Base-by-base conservation (phyloP, 2,113 vertebrate species). In the Sylvia atricapilla region DNA sequence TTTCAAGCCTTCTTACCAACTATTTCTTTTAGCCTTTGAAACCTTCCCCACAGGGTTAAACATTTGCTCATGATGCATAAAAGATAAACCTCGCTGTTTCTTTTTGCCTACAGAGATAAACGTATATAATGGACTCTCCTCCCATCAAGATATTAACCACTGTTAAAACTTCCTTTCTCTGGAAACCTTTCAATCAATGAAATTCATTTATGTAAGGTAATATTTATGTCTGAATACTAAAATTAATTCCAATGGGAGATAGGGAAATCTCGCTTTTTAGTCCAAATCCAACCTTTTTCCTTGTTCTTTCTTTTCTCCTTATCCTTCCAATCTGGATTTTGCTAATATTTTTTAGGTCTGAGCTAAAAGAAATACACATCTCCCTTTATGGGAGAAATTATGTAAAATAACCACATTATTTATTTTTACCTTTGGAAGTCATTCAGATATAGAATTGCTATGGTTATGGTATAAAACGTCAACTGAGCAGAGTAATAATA, bases 341-440 rank as follows among this genome's bases (percentile, higher is more conserved):
- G 22, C 63, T 92, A 75, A 31, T 81, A 80, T 89, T 85, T 83
- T 39, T 91, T 88, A 90, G 81, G 59, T 44, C 22, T 41, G 35
- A 95, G 82, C 47, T 95, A 86, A 96, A 90, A 93, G 77, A 90
- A 94, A 76, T 49, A 22, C 15, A 70, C 37, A 55, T 80, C 24
- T 91, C 83, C 47, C 72, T 95, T 95, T 86, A 90, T 41, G 27
- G 72, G 13, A 93, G 50, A 87, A 96, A 96, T 76, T 72, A 72
- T 53, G 18, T 91, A 84, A 95, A 95, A 89, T 84, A 95, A 73
- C 37, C 33, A 89, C 25, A 58, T 55, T 83, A 50, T 85, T 95
- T 93, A 91, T 93, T 97, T 95, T 94, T 94, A 95, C 77, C 68
- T 85, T 96, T 95, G 82, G 87, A 93, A 93, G 55, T 63, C 30